A percentile compares a stretch with the other conserved stretches of the same genome.
These are phyloP conservation scores for Xerus rutilus DNA, from an alignment of 2,797 vertebrate genomes.

Conservation along the genomic window DNA sequence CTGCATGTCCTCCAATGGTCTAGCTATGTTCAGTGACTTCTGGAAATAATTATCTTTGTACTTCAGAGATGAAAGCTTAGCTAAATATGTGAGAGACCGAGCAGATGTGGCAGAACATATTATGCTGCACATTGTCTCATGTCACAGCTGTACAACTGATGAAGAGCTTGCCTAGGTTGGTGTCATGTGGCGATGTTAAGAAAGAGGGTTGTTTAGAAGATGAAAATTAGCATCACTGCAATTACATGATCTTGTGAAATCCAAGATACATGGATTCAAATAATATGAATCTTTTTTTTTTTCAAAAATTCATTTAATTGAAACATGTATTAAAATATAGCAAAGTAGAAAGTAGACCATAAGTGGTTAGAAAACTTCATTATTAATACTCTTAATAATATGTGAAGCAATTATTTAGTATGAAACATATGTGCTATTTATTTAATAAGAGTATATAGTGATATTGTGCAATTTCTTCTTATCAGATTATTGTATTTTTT, in stretches of 20 bases:
- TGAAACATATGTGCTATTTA: neutral
- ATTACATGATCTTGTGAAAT: conserved; percentile 80
- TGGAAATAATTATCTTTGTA: conserved; percentile 86
- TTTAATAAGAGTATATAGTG: neutral
- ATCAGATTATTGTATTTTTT: conserved; percentile 16
- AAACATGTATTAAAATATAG: neutral
- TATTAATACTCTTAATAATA: neutral
- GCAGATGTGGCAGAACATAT: conserved; percentile 80
- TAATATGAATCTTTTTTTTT: neutral
- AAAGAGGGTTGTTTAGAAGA: conserved; percentile 77
- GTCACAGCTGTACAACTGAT: conserved; percentile 75
- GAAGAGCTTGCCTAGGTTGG: conserved; percentile 76
- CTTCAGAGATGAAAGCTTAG: conserved; percentile 85
- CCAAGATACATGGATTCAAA: neutral
- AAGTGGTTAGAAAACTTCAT: neutral
- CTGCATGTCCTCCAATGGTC: neutral
- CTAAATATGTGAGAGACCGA: conserved; percentile 79
- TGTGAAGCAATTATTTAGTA: neutral
- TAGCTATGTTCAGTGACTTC: conserved; percentile 74
- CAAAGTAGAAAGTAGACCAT: neutral
- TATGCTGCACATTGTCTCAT: conserved; percentile 77
- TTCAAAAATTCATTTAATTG: neutral
- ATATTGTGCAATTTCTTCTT: neutral
- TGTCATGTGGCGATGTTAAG: conserved; percentile 75
- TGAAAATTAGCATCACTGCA: conserved; percentile 79